Conservation (phyloP, 2,888 invertebrate species). For the Xanthorhoe designata region DNA sequence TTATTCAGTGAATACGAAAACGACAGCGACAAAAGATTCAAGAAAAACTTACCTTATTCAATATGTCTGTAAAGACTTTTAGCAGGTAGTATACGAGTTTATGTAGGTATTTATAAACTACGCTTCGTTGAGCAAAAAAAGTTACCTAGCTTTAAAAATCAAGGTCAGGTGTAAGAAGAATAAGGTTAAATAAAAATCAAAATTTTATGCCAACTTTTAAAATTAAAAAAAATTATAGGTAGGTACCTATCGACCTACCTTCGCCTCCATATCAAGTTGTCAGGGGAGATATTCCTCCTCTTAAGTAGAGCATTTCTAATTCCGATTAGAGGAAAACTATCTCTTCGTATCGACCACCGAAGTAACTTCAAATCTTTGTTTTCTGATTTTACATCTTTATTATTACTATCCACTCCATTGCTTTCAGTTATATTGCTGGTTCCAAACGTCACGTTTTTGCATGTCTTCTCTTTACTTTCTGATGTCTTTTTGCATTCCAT, state of each 20-base stretch:
- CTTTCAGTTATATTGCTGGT: background rate
- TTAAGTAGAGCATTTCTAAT: slow-evolving; percentile 70
- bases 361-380: slow-evolving; percentile 52
- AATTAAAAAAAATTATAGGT: too few species aligned
- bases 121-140: background rate
- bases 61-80: too few species aligned
- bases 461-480: background rate
- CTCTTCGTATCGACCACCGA: slow-evolving; percentile 68
- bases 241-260: slow-evolving; percentile 60
- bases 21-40: too few species aligned
- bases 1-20: too few species aligned
- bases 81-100: too few species aligned
- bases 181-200: too few species aligned
- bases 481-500: slow-evolving; percentile 2
- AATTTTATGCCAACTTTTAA: background rate
- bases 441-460: slow-evolving; percentile 8
- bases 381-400: slow-evolving; percentile 15
- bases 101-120: background rate
- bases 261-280: slow-evolving; percentile 63
- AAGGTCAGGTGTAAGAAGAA: background rate
- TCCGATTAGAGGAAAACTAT: slow-evolving; percentile 71
- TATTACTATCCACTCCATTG: background rate
- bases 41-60: too few species aligned
- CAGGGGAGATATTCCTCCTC: slow-evolving; percentile 63
- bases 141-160: background rate